A percentile compares a stretch with the other conserved stretches of the same genome.
These are phyloP conservation scores for Arion vulgaris DNA, from an alignment of 1,140 invertebrate genomes.

Conservation along the genomic window DNA sequence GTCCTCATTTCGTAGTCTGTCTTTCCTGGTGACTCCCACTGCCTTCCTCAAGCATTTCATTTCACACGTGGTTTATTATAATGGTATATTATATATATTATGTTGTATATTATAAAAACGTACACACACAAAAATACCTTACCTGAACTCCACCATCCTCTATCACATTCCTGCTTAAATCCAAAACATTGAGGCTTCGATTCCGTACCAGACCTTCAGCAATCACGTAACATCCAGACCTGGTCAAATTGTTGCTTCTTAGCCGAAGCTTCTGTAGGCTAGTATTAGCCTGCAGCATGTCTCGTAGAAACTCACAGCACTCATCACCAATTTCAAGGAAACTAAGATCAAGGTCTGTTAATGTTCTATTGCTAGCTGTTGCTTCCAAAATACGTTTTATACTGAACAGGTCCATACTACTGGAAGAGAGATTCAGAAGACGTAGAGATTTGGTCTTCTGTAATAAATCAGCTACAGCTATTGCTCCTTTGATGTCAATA, in stretches of 20 bases:
- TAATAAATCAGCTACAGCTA: constrained; percentile 53
- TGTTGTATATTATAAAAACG: too few species aligned
- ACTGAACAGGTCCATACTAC: constrained; percentile 56
- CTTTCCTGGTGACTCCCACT: too few species aligned
- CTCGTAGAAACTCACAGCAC: constrained; percentile 56
- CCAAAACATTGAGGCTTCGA: constrained; percentile 55
- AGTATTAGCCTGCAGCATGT: constrained; percentile 64
- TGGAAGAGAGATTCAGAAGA: constrained; percentile 66
- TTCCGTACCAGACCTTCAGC: constrained; percentile 59
- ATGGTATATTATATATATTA: too few species aligned
- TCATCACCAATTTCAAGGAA: constrained; percentile 64
- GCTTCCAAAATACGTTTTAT: constrained; percentile 53
- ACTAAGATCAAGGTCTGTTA: constrained; percentile 65
- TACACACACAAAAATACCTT: not conserved
- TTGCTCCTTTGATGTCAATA: constrained; percentile 60
- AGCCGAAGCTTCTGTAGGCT: constrained; percentile 60
- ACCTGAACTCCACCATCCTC: constrained; percentile 55
- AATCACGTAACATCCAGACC: constrained; percentile 60
- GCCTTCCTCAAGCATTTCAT: too few species aligned
- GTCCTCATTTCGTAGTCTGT: too few species aligned
- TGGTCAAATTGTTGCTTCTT: constrained; percentile 62
- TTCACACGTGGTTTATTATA: too few species aligned
- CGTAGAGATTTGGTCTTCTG: constrained; percentile 56
- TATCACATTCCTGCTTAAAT: constrained; percentile 64
- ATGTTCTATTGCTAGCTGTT: constrained; percentile 52